phyloP scores from a whole-genome alignment of 2,113 vertebrate species.

The Psilopogon haemacephalus region DNA sequence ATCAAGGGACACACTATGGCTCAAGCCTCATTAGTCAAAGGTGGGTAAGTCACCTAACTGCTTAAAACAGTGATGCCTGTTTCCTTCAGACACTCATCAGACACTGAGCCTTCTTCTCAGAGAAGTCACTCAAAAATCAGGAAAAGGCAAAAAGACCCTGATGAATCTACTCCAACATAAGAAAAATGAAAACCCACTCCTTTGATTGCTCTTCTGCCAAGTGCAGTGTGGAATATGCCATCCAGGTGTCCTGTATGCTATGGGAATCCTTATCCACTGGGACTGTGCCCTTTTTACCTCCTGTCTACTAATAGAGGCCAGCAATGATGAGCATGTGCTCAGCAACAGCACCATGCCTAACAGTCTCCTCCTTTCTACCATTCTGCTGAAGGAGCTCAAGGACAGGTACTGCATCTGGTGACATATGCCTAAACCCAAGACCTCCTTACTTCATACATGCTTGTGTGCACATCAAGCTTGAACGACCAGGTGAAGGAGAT shows the following conservation, averaged over 20 bases:
- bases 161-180: neutral
- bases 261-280: neutral
- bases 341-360: fast-evolving
- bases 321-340: neutral
- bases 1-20: neutral
- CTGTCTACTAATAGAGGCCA: neutral
- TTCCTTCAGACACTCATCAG: neutral
- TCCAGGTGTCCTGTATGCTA: neutral
- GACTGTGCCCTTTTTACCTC: neutral
- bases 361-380: fast-evolving
- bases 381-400: neutral
- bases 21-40: neutral
- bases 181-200: neutral
- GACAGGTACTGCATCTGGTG: neutral
- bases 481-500: neutral
- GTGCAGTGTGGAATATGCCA: fast-evolving
- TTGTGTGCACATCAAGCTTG: neutral
- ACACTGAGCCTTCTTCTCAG: neutral
- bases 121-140: neutral
- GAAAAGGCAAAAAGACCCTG: neutral
- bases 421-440: neutral
- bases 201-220: neutral
- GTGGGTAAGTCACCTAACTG: neutral
- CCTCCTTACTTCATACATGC: neutral
- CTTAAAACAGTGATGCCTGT: neutral